Conservation (phyloP, 2,888 invertebrate species). For the Diabrotica balteata region DNA sequence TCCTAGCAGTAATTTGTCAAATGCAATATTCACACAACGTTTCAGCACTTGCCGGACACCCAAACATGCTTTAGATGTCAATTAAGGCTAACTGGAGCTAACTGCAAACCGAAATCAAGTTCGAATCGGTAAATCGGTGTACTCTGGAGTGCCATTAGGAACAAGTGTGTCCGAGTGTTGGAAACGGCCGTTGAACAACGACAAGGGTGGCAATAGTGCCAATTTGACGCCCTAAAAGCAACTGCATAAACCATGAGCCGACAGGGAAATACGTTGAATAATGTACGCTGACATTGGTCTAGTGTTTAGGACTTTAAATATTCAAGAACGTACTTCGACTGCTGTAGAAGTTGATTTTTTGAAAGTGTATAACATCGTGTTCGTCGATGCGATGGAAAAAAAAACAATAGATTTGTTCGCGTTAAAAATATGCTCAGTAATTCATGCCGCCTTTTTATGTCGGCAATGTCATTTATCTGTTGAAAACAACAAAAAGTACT, state of each 20-base stretch:
- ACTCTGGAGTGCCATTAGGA: slow-evolving; percentile 33
- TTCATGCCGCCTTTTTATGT: too few species aligned
- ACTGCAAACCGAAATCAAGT: slow-evolving; percentile 20
- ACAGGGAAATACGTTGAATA: slow-evolving; percentile 61
- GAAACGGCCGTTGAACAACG: slow-evolving; percentile 37
- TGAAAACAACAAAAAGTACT: too few species aligned
- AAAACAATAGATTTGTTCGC: not conserved
- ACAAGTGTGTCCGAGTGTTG: slow-evolving; percentile 32
- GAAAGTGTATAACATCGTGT: slow-evolving; percentile 1
- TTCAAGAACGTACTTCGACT: slow-evolving; percentile 52
- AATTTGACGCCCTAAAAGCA: slow-evolving; percentile 62
- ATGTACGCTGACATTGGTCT: slow-evolving; percentile 61
- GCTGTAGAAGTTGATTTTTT: slow-evolving; percentile 38
- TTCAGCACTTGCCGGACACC: slow-evolving; percentile 3
- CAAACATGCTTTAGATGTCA: slow-evolving; percentile 18
- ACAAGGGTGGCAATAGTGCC: slow-evolving; percentile 43
- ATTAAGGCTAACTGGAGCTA: slow-evolving; percentile 22
- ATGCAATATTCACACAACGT: slow-evolving; percentile 13
- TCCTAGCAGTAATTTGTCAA: slow-evolving; percentile 10
- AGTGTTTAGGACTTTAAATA: slow-evolving; percentile 61
- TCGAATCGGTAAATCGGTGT: slow-evolving; percentile 13
- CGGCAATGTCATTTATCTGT: too few species aligned
- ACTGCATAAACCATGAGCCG: slow-evolving; percentile 59
- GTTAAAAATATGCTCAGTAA: too few species aligned
- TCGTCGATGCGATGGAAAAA: slow-evolving; percentile 1